phyloP scores from a whole-genome alignment of 2,888 invertebrate genomes.

The Unio pictorum region DNA sequence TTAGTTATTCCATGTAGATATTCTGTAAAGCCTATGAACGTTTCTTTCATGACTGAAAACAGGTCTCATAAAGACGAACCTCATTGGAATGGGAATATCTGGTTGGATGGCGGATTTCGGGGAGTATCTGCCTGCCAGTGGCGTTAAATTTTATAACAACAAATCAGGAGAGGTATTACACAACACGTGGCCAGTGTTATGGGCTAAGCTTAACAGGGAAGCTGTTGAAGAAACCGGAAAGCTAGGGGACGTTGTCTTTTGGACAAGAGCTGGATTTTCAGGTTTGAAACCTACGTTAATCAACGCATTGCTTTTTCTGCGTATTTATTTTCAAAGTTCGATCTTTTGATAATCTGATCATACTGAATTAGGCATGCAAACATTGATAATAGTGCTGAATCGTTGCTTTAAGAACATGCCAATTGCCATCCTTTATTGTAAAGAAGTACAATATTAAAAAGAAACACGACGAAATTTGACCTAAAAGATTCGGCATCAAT shows the following conservation, averaged over 20 bases:
- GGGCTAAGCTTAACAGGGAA: slow-evolving; percentile 60
- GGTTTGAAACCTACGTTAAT: slow-evolving; percentile 30
- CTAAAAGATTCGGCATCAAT: too few relatives aligned
- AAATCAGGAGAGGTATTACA: slow-evolving; percentile 47
- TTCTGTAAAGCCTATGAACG: background rate
- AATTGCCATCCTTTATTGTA: too few relatives aligned
- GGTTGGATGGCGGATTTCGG: slow-evolving; percentile 70
- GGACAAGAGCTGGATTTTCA: slow-evolving; percentile 60
- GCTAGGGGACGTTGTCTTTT: slow-evolving; percentile 63
- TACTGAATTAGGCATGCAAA: too few relatives aligned
- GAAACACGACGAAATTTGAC: too few relatives aligned
- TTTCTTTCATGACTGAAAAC: background rate
- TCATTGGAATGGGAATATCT: slow-evolving; percentile 62
- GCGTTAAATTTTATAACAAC: slow-evolving; percentile 35
- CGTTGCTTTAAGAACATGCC: too few relatives aligned
- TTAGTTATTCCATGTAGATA: background rate
- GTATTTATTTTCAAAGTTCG: too few relatives aligned
- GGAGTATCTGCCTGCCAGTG: slow-evolving; percentile 61
- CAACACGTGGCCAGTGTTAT: slow-evolving; percentile 60
- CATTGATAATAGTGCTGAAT: too few relatives aligned
- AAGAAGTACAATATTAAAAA: too few relatives aligned
- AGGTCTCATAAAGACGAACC: slow-evolving; percentile 52
- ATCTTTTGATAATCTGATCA: too few relatives aligned
- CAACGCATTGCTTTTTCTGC: too few relatives aligned
- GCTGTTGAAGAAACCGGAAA: slow-evolving; percentile 57